Percentiles rank a stretch among this genome's conserved stretches.
Evolutionary conservation across 2,113 vertebrate genomes (phyloP).

Genomic region (Oenanthe melanoleuca): DNA sequence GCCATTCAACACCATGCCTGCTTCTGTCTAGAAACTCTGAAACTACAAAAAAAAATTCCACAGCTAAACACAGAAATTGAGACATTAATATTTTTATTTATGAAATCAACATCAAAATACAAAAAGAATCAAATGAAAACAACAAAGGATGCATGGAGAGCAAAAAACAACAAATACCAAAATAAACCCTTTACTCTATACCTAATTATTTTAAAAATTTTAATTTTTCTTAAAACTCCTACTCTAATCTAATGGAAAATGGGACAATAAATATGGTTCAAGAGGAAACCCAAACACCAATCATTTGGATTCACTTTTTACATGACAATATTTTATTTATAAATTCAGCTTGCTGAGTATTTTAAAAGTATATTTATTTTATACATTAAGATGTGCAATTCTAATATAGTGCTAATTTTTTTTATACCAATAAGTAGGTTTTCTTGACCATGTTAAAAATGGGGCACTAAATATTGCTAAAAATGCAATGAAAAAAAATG

Average conservation of each 20-base stretch:
- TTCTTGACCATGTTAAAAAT: background rate
- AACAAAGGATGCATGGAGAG: accelerated
- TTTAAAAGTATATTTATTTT: background rate
- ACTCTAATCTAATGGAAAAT: background rate
- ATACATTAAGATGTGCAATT: background rate
- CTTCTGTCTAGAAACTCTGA: background rate
- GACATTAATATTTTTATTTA: background rate
- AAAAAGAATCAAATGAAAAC: background rate
- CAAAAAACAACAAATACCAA: background rate
- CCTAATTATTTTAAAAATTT: background rate
- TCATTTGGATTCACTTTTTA: background rate
- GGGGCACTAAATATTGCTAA: background rate
- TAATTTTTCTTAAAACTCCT: background rate
- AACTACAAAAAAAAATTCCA: background rate
- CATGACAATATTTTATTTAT: background rate
- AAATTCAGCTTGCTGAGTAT: background rate
- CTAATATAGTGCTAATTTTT: background rate
- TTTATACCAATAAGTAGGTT: background rate
- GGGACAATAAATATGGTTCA: background rate
- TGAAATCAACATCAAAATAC: background rate
- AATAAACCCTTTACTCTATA: background rate
- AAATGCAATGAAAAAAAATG: background rate
- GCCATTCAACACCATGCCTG: background rate
- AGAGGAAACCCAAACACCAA: background rate
- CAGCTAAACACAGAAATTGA: background rate